Percentiles rank a stretch among this genome's conserved stretches.
Evolutionary conservation across 2,888 invertebrate species (phyloP).

Genomic region (Troglohyphantes excavatus): DNA sequence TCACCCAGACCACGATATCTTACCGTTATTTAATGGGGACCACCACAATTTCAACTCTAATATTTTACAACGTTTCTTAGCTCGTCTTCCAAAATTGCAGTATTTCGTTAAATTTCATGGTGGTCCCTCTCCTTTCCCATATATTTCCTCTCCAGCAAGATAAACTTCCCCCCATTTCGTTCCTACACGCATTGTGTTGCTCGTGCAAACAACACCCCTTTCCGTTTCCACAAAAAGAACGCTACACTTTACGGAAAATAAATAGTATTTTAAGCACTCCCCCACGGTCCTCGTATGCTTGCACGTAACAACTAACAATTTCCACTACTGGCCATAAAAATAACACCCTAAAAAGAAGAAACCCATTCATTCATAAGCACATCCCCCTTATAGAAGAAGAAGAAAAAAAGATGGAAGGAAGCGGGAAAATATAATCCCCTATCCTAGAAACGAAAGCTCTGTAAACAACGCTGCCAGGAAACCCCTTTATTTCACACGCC

Average conservation of each 20-base stretch:
- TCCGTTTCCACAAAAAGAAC: neutral
- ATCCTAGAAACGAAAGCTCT: neutral
- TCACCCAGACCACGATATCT: too few relatives aligned
- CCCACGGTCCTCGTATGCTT: neutral
- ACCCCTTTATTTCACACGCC: slow-evolving; percentile 42
- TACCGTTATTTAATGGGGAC: too few relatives aligned
- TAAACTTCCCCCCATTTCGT: neutral
- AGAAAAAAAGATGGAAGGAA: neutral
- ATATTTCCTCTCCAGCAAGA: neutral
- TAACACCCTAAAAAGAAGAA: slow-evolving; percentile 32
- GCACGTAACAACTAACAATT: neutral
- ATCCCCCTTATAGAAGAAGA: neutral
- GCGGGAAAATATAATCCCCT: slow-evolving; percentile 14
- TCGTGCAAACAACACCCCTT: neutral
- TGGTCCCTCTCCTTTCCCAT: neutral
- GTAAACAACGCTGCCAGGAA: slow-evolving; percentile 51
- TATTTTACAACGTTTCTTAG: too few relatives aligned
- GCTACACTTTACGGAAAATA: slow-evolving; percentile 29
- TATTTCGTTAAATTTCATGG: too few relatives aligned
- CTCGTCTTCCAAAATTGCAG: too few relatives aligned
- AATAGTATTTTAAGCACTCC: slow-evolving; percentile 4
- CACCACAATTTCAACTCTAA: too few relatives aligned
- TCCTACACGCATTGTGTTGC: neutral
- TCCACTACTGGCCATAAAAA: slow-evolving; percentile 3
- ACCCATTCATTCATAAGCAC: slow-evolving; percentile 26